Conservation (phyloP, 2,888 invertebrate genomes). For the Ectropis crepuscularia region DNA sequence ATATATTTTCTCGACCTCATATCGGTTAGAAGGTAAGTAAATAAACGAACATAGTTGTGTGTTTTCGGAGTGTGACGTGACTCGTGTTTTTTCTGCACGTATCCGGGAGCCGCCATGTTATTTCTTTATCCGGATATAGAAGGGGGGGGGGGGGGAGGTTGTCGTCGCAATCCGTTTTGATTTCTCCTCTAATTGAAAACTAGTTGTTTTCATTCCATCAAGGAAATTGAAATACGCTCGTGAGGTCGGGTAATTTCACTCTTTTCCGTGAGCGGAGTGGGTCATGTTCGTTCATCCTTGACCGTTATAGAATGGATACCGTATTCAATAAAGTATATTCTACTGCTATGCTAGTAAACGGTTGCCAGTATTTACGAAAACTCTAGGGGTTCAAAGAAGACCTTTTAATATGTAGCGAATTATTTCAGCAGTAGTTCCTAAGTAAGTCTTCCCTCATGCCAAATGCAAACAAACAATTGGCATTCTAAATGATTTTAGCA, state of each 20-base stretch:
- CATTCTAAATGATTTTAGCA: too few species aligned
- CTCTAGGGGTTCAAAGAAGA: too few species aligned
- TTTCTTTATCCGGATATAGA: constrained; percentile 16
- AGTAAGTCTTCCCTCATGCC: too few species aligned
- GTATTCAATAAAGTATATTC: too few species aligned
- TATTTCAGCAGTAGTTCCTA: too few species aligned
- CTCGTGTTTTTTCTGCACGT: constrained; percentile 8
- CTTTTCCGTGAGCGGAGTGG: constrained; percentile 5
- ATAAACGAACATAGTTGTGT: neutral
- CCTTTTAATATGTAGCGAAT: too few species aligned
- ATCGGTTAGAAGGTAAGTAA: neutral
- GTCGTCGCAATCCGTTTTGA: constrained; percentile 5
- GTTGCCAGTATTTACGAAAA: too few species aligned
- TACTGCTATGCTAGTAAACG: too few species aligned
- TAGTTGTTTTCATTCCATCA: constrained; percentile 26
- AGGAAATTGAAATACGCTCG: constrained; percentile 23
- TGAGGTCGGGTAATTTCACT: constrained; percentile 9
- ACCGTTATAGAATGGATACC: too few species aligned
- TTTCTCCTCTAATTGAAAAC: constrained; percentile 21
- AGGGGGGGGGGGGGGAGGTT: neutral
- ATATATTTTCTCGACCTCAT: neutral
- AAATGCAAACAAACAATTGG: too few species aligned
- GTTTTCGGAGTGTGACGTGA: constrained; percentile 5
- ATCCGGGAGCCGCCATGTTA: constrained; percentile 4
- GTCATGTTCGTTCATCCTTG: neutral